A percentile compares a stretch with the other conserved stretches of the same genome.
phyloP scores from a whole-genome alignment of 2,888 invertebrate genomes.

The Anoncus sp. region DNA sequence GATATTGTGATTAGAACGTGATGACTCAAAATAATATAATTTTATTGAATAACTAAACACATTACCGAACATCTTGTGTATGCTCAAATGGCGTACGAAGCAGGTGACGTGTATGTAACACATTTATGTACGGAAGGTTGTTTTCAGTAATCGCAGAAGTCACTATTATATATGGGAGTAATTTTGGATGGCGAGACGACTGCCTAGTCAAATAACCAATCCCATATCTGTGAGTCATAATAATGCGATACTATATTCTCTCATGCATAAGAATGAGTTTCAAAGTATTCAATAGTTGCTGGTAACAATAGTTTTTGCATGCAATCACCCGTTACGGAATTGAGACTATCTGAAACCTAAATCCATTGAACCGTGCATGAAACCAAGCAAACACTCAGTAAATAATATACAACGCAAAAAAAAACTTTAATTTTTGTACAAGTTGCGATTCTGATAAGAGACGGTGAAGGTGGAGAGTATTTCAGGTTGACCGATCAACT shows the following conservation, averaged over 20 bases:
- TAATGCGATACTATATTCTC: not conserved
- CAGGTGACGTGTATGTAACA: constrained; percentile 37
- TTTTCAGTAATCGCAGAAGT: constrained; percentile 19
- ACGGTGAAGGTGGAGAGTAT: constrained; percentile 49
- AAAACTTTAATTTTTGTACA: constrained; percentile 59
- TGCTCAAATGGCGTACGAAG: constrained; percentile 34
- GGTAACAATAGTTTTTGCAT: constrained; percentile 17
- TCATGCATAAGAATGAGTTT: not conserved
- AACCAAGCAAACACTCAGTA: constrained; percentile 49
- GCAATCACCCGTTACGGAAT: constrained; percentile 32
- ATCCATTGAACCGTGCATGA: constrained; percentile 38
- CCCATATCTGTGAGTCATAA: constrained; percentile 5
- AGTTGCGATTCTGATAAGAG: constrained; percentile 56
- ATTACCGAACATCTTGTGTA: constrained; percentile 40
- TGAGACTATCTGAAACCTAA: constrained; percentile 32
- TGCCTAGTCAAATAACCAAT: constrained; percentile 13
- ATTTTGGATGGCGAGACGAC: constrained; percentile 9
- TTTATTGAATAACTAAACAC: constrained; percentile 56
- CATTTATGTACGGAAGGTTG: constrained; percentile 40
- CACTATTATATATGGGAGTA: constrained; percentile 24
- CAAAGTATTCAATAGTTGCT: not conserved
- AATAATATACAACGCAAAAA: constrained; percentile 54
- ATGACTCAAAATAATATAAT: constrained; percentile 53
- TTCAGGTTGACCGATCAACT: constrained; percentile 43
- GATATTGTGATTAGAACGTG: constrained; percentile 15